phyloP scores from a whole-genome alignment of 2,888 invertebrate species.

The Seladonia tumulorum region DNA sequence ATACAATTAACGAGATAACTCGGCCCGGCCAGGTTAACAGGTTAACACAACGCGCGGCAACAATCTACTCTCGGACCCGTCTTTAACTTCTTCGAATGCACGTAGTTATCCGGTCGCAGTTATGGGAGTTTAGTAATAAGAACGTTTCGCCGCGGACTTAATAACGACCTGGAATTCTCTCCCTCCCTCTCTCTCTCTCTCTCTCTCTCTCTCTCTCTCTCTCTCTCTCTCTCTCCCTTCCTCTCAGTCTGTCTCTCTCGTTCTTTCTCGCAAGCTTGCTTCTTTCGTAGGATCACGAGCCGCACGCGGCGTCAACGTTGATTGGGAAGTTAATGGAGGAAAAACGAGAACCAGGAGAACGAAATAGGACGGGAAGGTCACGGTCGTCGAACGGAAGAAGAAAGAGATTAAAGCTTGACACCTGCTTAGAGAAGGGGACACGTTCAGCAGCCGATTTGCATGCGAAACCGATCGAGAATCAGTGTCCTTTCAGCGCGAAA shows the following conservation, averaged over 20 bases:
- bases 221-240: neutral
- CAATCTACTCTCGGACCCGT: conserved; percentile 3
- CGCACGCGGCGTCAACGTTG: conserved; percentile 57
- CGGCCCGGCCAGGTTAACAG: neutral
- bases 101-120: neutral
- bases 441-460: neutral
- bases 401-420: conserved; percentile 27
- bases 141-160: conserved; percentile 3
- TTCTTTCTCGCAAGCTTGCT: neutral
- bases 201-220: neutral
- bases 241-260: neutral
- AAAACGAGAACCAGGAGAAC: conserved; percentile 37
- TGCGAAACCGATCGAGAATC: neutral
- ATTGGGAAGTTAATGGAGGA: conserved; percentile 70
- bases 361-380: conserved; percentile 68
- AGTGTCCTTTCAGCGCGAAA: neutral
- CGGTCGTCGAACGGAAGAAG: conserved; percentile 64
- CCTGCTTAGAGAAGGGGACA: neutral
- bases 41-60: neutral
- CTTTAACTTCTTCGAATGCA: neutral
- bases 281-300: conserved; percentile 38
- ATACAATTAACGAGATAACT: conserved; percentile 2
- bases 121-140: conserved; percentile 34
- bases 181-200: neutral
- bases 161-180: neutral